Conservation (phyloP, 2,888 invertebrate species). For the Lasioglossum zephyrum region DNA sequence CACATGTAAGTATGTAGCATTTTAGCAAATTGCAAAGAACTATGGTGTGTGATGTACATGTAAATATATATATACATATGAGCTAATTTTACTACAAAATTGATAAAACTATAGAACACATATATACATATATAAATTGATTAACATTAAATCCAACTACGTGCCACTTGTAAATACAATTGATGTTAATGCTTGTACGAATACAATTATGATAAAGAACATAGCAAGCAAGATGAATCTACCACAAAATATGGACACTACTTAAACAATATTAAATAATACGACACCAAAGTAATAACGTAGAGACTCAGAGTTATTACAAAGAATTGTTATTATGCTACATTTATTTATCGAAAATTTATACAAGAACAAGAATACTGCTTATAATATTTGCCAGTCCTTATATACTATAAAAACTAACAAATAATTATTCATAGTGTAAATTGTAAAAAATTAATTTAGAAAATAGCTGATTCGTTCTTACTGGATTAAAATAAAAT, state of each 20-base stretch:
- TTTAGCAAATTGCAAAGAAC: background rate
- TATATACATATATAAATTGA: constrained; percentile 37
- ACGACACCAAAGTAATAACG: constrained; percentile 53
- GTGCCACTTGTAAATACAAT: constrained; percentile 43
- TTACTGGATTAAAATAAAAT: constrained; percentile 36
- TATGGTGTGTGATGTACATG: background rate
- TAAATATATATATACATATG: background rate
- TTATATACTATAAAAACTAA: background rate
- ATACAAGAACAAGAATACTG: background rate
- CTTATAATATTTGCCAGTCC: background rate
- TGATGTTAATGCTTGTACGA: constrained; percentile 25
- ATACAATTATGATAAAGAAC: constrained; percentile 54
- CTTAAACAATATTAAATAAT: constrained; percentile 55
- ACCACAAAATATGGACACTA: constrained; percentile 58
- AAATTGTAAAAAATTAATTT: background rate
- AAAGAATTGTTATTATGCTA: constrained; percentile 52
- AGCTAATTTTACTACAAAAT: background rate
- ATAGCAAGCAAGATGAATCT: constrained; percentile 45
- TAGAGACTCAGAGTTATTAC: constrained; percentile 58
- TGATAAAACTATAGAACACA: constrained; percentile 31
- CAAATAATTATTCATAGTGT: background rate
- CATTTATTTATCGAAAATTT: background rate
- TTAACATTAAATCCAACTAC: constrained; percentile 34
- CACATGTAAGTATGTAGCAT: background rate
- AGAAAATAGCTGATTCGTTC: background rate